These are phyloP conservation scores for Rhinichthys klamathensis DNA, from an alignment of 2,113 vertebrate genomes.

Conservation along the genomic window DNA sequence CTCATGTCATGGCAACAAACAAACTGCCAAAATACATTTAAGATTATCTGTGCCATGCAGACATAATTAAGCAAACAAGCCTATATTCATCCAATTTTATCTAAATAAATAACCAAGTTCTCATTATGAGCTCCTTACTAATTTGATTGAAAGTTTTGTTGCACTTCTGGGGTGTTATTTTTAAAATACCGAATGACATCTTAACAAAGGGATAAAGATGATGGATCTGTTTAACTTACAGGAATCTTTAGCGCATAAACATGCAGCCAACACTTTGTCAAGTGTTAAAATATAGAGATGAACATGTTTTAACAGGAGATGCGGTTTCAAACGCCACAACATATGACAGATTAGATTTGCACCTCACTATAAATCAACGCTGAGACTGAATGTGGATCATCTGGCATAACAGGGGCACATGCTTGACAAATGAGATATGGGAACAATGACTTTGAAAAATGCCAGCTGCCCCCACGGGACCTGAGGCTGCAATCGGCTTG, in stretches of 20 bases:
- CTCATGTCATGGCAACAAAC: slow-evolving; percentile 16
- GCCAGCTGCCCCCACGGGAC: background rate
- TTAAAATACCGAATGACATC: background rate
- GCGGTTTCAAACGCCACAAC: slow-evolving; percentile 19
- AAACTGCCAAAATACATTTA: background rate
- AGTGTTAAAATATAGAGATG: slow-evolving; percentile 2
- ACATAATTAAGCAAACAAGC: background rate
- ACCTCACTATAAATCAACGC: slow-evolving; percentile 40
- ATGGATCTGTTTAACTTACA: slow-evolving; percentile 30
- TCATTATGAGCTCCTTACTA: background rate
- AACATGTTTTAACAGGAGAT: slow-evolving; percentile 29
- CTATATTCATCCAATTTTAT: background rate
- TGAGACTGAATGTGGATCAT: slow-evolving; percentile 40
- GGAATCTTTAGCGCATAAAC: background rate
- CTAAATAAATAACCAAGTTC: background rate
- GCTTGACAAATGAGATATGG: slow-evolving; percentile 32
- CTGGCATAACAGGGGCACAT: slow-evolving; percentile 26
- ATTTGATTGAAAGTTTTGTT: background rate
- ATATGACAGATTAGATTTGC: slow-evolving; percentile 29
- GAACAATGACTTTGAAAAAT: slow-evolving; percentile 46
- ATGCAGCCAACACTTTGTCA: slow-evolving; percentile 2
- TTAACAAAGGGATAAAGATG: slow-evolving; percentile 13
- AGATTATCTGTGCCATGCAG: background rate
- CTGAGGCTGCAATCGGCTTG: slow-evolving; percentile 15
- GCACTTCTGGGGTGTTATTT: slow-evolving; percentile 5